Evolutionary conservation across 2,797 vertebrate species (phyloP), one percentile per base, ranked within the genome.

Genomic region (Pangasius mekongensis): DNA sequence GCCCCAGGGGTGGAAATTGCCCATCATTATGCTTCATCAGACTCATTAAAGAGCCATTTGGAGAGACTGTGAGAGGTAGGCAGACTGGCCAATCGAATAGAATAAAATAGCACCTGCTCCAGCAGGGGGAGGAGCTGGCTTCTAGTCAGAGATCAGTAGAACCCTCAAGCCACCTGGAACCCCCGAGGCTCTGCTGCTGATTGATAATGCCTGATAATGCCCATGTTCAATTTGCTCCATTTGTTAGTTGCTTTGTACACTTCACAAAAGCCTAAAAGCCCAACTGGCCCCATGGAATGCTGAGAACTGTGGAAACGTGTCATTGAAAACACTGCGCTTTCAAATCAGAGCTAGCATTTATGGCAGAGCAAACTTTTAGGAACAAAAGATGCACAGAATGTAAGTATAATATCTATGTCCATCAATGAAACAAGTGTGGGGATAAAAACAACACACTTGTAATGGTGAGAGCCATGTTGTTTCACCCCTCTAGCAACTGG

Each of bases 1-100:
- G 88, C 85, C 89, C 89, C 89, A 83, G 86, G 91, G 88, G 89
- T 85, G 87, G 76, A 91, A 92, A 92, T 89, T 91, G 87, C 90
- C 83, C 67, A 69, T 90, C 87, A 92, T 92, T 92, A 91, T 89
- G 90, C 81, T 91, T 91, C 89, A 88, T 90, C 90, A 89, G 90
- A 85, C 90, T 91, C 86, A 90, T 91, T 91, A 91, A 92, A 90
- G 89, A 88, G 83, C 90, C 86, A 89, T 90, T 91, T 90, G 62
- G 89, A 91, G 87, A 90, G 88, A 82, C 66, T 69, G 80, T 74
- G 89, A 87, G 87, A 77, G 60, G 86, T 74, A 89, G 82, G 83
- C 84, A 85, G 89, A 89, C 88, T 90, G 88, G 86, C 66, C 87
- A 77, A 76, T 90, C 76, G 60, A 66, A 77, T 67, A 87, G 91